These are phyloP conservation scores for Ptilodon capucinus DNA, from an alignment of 2,888 invertebrate genomes.

Conservation along the genomic window DNA sequence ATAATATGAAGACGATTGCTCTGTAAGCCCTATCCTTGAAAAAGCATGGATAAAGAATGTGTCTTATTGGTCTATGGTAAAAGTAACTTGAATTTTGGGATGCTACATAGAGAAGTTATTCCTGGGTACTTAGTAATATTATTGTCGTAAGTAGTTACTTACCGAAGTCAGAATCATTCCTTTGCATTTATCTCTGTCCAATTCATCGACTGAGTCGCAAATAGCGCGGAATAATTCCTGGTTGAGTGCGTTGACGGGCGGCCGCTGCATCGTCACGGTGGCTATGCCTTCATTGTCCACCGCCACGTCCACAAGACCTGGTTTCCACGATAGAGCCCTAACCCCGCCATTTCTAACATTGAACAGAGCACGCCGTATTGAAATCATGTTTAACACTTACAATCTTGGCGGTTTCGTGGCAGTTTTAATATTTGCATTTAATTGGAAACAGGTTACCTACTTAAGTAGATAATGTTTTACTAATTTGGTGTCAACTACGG, in stretches of 20 bases:
- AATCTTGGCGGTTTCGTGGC: too few species aligned
- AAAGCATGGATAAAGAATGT: too few species aligned
- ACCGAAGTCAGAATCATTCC: conserved; percentile 90
- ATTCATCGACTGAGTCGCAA: conserved; percentile 77
- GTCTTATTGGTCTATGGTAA: too few species aligned
- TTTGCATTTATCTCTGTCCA: conserved; percentile 82
- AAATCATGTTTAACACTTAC: conserved; percentile 16
- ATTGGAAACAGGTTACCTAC: too few species aligned
- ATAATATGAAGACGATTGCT: too few species aligned
- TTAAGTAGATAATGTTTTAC: too few species aligned
- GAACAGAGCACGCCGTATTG: neutral
- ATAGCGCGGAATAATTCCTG: conserved; percentile 85
- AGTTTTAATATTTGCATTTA: too few species aligned
- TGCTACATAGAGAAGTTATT: too few species aligned
- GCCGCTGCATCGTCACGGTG: conserved; percentile 84
- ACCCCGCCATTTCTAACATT: neutral
- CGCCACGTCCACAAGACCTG: conserved; percentile 14
- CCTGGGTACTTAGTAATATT: neutral
- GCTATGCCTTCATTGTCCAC: conserved; percentile 84
- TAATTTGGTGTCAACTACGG: too few species aligned
- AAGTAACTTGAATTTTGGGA: too few species aligned
- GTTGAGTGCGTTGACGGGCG: conserved; percentile 90
- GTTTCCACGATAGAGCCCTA: neutral
- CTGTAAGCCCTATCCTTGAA: too few species aligned
- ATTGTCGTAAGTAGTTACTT: conserved; percentile 34